A percentile compares a stretch with the other conserved stretches of the same genome.
Evolutionary conservation across 2,888 invertebrate species (phyloP).

Genomic region (Arenicola marina): DNA sequence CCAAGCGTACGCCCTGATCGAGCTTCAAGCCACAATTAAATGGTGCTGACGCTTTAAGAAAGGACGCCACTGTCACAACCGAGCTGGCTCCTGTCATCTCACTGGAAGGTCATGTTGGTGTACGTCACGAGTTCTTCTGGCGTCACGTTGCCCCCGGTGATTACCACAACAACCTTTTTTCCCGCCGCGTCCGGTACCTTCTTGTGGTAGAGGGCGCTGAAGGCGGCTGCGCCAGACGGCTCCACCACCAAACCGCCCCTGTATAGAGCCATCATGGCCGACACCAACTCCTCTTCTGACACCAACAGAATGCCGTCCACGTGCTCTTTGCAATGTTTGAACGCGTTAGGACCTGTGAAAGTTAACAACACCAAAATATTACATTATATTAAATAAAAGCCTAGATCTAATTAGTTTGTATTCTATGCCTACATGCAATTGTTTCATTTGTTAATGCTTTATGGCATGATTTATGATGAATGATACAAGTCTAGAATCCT

Average conservation of each 20-base stretch:
- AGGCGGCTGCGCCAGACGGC: slow-evolving; percentile 52
- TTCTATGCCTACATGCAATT: too few species aligned
- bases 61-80: too few species aligned
- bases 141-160: slow-evolving; percentile 55
- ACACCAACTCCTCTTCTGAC: slow-evolving; percentile 49
- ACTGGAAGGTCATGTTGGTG: too few species aligned
- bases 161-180: slow-evolving; percentile 51
- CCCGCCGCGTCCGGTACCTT: slow-evolving; percentile 46
- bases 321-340: slow-evolving; percentile 42
- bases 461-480: too few species aligned
- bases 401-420: not conserved
- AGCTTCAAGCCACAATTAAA: too few species aligned
- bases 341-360: slow-evolving; percentile 44
- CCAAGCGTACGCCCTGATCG: too few species aligned
- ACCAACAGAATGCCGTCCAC: slow-evolving; percentile 55
- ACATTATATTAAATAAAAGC: too few species aligned
- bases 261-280: slow-evolving; percentile 43
- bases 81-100: too few species aligned
- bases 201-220: slow-evolving; percentile 46
- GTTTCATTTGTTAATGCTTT: too few species aligned
- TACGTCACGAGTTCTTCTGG: slow-evolving; percentile 36
- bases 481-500: too few species aligned
- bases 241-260: slow-evolving; percentile 51
- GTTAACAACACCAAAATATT: not conserved
- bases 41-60: too few species aligned